phyloP scores from a whole-genome alignment of 2,888 invertebrate species.

The Erannis defoliaria region DNA sequence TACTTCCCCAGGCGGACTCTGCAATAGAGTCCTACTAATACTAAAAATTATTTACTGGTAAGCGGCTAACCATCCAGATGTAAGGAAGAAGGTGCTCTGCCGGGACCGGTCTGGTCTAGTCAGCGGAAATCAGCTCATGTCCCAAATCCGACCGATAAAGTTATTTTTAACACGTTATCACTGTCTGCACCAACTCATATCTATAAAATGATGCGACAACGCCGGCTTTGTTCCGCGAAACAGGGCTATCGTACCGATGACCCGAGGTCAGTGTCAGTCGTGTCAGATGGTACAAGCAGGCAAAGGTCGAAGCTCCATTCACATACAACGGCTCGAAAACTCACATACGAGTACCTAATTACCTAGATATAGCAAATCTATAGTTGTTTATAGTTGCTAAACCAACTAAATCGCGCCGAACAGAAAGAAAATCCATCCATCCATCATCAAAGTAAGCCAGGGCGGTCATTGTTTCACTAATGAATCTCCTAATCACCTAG shows the following conservation, averaged over 20 bases:
- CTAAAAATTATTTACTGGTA: too few relatives aligned
- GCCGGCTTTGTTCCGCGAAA: conserved; percentile 51
- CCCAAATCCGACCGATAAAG: conserved; percentile 3
- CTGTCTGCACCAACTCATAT: not conserved
- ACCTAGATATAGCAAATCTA: too few relatives aligned
- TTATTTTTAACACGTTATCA: conserved; percentile 1
- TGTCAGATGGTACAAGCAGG: conserved; percentile 18
- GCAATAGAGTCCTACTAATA: too few relatives aligned
- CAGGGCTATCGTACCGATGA: conserved; percentile 72
- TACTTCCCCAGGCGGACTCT: too few relatives aligned
- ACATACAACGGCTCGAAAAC: conserved; percentile 14
- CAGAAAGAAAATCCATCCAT: too few relatives aligned
- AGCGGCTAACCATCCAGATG: not conserved
- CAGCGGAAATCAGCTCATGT: not conserved
- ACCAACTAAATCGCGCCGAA: too few relatives aligned
- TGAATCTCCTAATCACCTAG: conserved; percentile 29
- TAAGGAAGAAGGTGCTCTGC: not conserved
- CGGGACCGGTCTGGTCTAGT: not conserved
- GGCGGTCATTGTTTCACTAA: conserved; percentile 29
- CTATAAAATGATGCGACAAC: not conserved
- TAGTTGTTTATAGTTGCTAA: too few relatives aligned
- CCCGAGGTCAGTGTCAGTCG: conserved; percentile 50
- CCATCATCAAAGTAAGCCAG: conserved; percentile 52
- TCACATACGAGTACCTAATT: not conserved
- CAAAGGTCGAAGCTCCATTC: conserved; percentile 11